Conservation (phyloP, 2,888 invertebrate species). For the Macrostomum cliftonense region DNA sequence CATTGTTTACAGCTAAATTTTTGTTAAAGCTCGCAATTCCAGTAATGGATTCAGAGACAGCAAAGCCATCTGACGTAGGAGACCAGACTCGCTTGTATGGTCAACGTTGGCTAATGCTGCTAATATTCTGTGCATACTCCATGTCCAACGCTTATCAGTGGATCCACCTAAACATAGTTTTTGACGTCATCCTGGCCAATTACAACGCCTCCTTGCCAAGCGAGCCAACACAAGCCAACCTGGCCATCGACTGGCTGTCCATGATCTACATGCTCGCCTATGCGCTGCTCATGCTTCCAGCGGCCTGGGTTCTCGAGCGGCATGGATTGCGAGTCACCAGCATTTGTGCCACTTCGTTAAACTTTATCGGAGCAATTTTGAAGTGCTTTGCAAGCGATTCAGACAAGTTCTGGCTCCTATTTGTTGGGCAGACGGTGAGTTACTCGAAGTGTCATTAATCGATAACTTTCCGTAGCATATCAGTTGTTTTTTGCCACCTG, state of each 20-base stretch:
- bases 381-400: constrained; percentile 57
- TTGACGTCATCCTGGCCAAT: constrained; percentile 53
- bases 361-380: constrained; percentile 45
- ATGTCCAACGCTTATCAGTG: constrained; percentile 83
- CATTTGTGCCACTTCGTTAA: too few species aligned
- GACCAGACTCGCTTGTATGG: too few species aligned
- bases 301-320: constrained; percentile 78
- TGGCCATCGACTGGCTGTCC: constrained; percentile 77
- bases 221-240: constrained; percentile 8
- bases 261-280: constrained; percentile 94
- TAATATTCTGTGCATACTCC: constrained; percentile 68
- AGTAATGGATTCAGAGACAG: too few species aligned
- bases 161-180: constrained; percentile 86
- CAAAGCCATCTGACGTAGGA: too few species aligned
- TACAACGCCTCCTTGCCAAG: constrained; percentile 35
- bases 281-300: constrained; percentile 89
- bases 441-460: too few species aligned
- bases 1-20: too few species aligned
- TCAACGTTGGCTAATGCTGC: constrained; percentile 54
- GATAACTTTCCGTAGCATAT: too few species aligned
- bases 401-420: constrained; percentile 66
- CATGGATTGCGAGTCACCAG: too few species aligned
- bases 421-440: constrained; percentile 54
- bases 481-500: too few species aligned
- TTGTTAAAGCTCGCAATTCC: too few species aligned